phyloP scores from a whole-genome alignment of 92 coral and sea anemone genomes.

The Micromussa lordhowensis region DNA sequence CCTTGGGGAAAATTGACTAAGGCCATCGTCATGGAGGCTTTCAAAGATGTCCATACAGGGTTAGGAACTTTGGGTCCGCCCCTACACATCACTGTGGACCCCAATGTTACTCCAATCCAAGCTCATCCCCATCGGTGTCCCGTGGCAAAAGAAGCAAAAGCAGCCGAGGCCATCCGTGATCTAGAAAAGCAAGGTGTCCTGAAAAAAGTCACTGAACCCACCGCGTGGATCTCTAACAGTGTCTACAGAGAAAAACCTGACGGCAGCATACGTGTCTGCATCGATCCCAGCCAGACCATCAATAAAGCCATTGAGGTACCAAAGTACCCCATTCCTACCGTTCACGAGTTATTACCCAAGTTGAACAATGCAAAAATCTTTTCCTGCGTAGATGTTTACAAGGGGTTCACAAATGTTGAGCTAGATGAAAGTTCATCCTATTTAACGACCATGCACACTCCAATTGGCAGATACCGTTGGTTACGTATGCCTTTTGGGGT shows the following conservation, averaged over 20 bases:
- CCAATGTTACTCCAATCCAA: constrained; percentile 42
- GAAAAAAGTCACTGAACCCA: constrained; percentile 37
- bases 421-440: constrained; percentile 32
- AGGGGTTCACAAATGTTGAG: constrained; percentile 22
- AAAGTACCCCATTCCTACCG: constrained; percentile 29
- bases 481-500: no score
- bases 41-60: constrained; percentile 25
- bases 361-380: constrained; percentile 19
- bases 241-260: constrained; percentile 53
- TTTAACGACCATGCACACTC: constrained; percentile 18
- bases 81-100: constrained; percentile 38
- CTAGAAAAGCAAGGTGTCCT: constrained; percentile 42
- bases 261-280: no score
- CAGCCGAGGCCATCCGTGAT: constrained; percentile 37
- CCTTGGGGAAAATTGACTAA: not conserved
- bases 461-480: no score
- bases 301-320: constrained; percentile 26
- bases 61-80: constrained; percentile 52
- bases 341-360: constrained; percentile 30
- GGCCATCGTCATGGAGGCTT: constrained; percentile 4
- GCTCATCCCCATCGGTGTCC: constrained; percentile 57
- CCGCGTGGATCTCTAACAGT: constrained; percentile 54
- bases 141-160: constrained; percentile 40
- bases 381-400: constrained; percentile 22
- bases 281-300: constrained; percentile 38